phyloP scores from a whole-genome alignment of 2,888 invertebrate species.

The Cerastis rubricosa region DNA sequence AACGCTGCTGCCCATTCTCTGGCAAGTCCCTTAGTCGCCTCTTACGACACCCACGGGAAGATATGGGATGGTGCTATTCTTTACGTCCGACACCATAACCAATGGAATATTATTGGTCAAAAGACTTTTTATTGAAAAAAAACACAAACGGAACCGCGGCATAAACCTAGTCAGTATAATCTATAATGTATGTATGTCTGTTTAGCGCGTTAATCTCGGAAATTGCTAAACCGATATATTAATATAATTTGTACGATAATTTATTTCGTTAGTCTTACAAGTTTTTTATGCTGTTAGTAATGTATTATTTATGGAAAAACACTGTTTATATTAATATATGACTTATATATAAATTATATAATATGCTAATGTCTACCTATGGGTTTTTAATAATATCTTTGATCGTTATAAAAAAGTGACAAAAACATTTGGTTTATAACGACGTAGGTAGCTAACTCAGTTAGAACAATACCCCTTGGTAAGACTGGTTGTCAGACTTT shows the following conservation, averaged over 20 bases:
- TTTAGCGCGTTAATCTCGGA: constrained; percentile 9
- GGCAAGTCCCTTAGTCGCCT: too few species aligned
- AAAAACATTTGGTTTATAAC: background rate
- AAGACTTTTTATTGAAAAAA: too few species aligned
- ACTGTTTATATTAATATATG: background rate
- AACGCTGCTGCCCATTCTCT: too few species aligned
- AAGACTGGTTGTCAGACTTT: too few species aligned
- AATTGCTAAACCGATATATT: constrained; percentile 21
- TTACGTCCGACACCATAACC: too few species aligned
- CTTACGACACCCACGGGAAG: too few species aligned
- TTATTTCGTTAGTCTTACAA: constrained; percentile 1
- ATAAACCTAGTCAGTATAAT: too few species aligned
- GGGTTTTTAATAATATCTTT: constrained; percentile 17
- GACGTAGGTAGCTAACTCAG: too few species aligned
- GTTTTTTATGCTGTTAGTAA: background rate
- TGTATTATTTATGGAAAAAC: constrained; percentile 27
- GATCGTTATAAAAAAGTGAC: background rate
- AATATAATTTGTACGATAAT: background rate
- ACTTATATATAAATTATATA: background rate
- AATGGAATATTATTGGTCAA: too few species aligned
- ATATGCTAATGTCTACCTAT: background rate
- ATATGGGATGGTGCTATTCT: too few species aligned
- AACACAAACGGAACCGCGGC: background rate
- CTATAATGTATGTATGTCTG: background rate
- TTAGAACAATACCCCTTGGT: too few species aligned